Evolutionary conservation across 2,888 invertebrate genomes (phyloP).

Genomic region (Agrochola lychnidis): DNA sequence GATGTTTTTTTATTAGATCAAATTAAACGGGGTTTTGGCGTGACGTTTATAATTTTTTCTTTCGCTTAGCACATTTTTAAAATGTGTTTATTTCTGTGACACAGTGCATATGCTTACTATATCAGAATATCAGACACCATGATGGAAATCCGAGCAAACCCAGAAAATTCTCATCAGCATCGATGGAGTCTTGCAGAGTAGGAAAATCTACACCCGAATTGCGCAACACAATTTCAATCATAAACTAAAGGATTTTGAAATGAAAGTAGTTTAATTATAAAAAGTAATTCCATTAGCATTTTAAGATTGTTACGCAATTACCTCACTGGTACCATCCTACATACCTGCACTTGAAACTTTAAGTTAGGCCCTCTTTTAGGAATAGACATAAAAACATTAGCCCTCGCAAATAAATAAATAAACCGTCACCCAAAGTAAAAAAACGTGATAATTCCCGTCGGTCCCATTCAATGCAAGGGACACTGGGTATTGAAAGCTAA

Average conservation of each 20-base stretch:
- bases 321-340: background rate
- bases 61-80: background rate
- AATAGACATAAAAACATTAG: no score
- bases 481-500: slow-evolving; percentile 66
- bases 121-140: background rate
- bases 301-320: no score
- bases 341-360: background rate
- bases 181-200: background rate
- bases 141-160: background rate
- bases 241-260: background rate
- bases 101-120: background rate
- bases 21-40: background rate
- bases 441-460: slow-evolving; percentile 28
- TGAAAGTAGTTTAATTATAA: background rate
- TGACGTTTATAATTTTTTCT: background rate
- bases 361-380: no score
- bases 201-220: background rate
- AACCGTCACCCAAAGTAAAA: background rate
- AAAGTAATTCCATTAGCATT: background rate
- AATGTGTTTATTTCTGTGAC: background rate
- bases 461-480: slow-evolving; percentile 53
- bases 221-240: no score
- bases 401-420: slow-evolving; percentile 14
- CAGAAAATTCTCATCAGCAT: background rate
- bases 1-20: background rate